Base-by-base conservation (phyloP, 2,113 vertebrate genomes). In the Australoheros scitulus region DNA sequence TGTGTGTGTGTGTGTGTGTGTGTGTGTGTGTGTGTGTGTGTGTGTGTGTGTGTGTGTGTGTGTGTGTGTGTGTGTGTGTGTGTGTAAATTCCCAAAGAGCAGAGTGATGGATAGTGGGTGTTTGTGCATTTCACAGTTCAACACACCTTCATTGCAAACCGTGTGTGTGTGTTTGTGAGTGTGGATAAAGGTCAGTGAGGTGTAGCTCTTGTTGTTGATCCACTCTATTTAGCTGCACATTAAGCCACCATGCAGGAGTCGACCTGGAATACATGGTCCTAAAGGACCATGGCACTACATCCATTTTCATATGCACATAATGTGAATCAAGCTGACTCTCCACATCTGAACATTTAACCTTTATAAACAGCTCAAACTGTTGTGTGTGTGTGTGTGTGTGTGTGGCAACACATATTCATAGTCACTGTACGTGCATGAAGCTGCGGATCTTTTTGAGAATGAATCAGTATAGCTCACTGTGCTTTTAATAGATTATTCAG, bases 41-140 rank as follows among this genome's bases (percentile, higher is more conserved):
- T 74, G 58, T 57, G 47, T 78, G 76, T 64, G 34, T 74, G 11
- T 29, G 68, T 64, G 60, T 59, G 65, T 74, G 58, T 57, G 47
- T 78, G 76, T 64, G 34, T 74, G 11, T 29, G 68, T 64, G 60
- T 59, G 65, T 74, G 58, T 24, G 57, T 58, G 50, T 77, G 24
- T 77, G 24, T 55, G n/a, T 41, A 1, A 43, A 41, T 61, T 38
- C 41, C 18, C 60, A 56, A 36, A 68, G 60, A 68, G 26, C 26
- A 83, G 22, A 79, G 43, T 79, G 79, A 85, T 84, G 59, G 79
- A 81, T 79, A 32, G 34, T 1, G 22, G 47, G 13, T 52, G 75
- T 82, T 58, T 82, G 80, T 60, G 9, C 20, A 55, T 82, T 76
- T 82, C 78, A 88, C 76, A 82, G 57, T 65, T 60, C 41, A 81